Evolutionary conservation across 37 sponge, comb jelly and placozoan genomes (phyloP).

Genomic region (Oscarella lobularis): DNA sequence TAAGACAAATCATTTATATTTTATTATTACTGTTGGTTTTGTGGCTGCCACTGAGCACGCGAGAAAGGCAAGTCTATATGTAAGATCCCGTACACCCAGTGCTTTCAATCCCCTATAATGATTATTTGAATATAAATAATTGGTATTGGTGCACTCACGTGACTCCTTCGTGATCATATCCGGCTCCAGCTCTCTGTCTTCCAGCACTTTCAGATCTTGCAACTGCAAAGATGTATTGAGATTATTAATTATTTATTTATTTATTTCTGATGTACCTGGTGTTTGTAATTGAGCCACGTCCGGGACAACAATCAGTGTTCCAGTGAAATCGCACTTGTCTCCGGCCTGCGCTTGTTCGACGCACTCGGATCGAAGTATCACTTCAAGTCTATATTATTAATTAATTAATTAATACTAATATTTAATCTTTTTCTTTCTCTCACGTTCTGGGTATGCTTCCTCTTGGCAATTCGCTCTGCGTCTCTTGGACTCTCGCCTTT

Average conservation of each 20-base stretch:
- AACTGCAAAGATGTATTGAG: conserved; percentile 7
- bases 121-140: too few relatives aligned
- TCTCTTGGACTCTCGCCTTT: conserved; percentile 97
- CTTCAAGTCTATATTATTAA: conserved; percentile 55
- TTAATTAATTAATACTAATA: not conserved
- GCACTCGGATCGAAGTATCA: conserved; percentile 78
- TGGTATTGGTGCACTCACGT: conserved; percentile 7
- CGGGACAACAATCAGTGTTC: conserved; percentile 94
- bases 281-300: conserved; percentile 75
- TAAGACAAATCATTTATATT: not conserved
- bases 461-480: conserved; percentile 88
- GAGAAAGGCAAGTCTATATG: conserved; percentile 89
- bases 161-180: conserved; percentile 49
- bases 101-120: conserved; percentile 87
- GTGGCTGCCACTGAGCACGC: conserved; percentile 67
- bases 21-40: conserved; percentile 27
- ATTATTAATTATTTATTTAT: too few relatives aligned
- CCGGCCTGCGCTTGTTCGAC: conserved; percentile 93
- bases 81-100: conserved; percentile 90
- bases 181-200: conserved; percentile 26
- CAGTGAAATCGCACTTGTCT: conserved; percentile 96
- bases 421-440: not conserved
- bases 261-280: too few relatives aligned
- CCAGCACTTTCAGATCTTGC: conserved; percentile 50
- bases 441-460: conserved; percentile 90